phyloP scores from a whole-genome alignment of 1,140 invertebrate genomes.

The Notospermus geniculatus region DNA sequence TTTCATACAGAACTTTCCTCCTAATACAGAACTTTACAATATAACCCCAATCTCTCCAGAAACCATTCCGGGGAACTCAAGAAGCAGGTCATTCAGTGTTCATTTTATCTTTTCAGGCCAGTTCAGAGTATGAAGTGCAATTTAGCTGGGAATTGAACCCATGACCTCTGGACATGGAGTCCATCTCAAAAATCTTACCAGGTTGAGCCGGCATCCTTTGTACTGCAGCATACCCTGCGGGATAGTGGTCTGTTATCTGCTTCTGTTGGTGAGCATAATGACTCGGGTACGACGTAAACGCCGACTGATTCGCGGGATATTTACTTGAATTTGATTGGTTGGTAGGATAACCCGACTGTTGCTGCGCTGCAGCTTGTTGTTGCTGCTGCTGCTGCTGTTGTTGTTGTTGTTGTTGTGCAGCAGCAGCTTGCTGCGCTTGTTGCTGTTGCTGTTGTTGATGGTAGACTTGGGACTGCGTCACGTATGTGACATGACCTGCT shows the following conservation, averaged over 20 bases:
- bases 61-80: no score
- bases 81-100: no score
- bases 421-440: no score
- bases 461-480: slow-evolving; percentile 24
- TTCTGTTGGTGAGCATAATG: slow-evolving; percentile 41
- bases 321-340: slow-evolving; percentile 38
- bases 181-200: no score
- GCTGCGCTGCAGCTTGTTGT: not conserved
- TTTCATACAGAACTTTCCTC: no score
- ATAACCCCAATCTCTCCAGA: no score
- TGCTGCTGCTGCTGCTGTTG: not conserved
- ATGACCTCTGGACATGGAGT: no score
- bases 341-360: slow-evolving; percentile 25
- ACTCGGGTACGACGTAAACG: slow-evolving; percentile 44
- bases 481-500: slow-evolving; percentile 23
- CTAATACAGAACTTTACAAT: no score
- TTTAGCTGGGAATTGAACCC: no score
- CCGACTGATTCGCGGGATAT: slow-evolving; percentile 39
- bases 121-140: no score
- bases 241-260: slow-evolving; percentile 14
- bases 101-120: no score
- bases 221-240: not conserved
- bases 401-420: no score
- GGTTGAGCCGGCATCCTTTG: slow-evolving; percentile 2
- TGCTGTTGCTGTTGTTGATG: not conserved